Conservation (phyloP, 1,140 invertebrate genomes). For the Stratiolaelaps scimitus region DNA sequence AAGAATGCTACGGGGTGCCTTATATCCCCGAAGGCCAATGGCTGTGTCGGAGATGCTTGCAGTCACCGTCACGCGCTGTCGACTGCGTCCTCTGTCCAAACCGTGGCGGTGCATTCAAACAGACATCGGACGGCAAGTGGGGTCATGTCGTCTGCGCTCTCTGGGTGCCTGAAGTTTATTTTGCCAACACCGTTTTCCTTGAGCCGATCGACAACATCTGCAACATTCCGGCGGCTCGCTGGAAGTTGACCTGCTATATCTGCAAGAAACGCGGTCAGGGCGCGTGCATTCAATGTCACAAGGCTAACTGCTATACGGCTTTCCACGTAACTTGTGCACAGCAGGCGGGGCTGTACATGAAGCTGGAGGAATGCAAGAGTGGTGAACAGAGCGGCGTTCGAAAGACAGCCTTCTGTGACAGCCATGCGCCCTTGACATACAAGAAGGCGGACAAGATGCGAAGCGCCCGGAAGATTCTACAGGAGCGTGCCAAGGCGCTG, state of each 20-base stretch:
- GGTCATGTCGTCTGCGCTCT: slow-evolving; percentile 96
- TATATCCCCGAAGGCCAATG: slow-evolving; percentile 98
- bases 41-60: slow-evolving; percentile 83
- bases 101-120: slow-evolving; percentile 94
- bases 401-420: slow-evolving; percentile 90
- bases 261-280: slow-evolving; percentile 86
- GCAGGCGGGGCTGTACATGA: slow-evolving; percentile 85
- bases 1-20: slow-evolving; percentile 97
- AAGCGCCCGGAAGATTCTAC: slow-evolving; percentile 60
- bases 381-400: slow-evolving; percentile 55
- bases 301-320: slow-evolving; percentile 86
- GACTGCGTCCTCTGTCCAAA: slow-evolving; percentile 96
- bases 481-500: slow-evolving; percentile 71
- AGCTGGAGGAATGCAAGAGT: slow-evolving; percentile 76
- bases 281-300: slow-evolving; percentile 96
- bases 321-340: slow-evolving; percentile 98
- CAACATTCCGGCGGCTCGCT: slow-evolving; percentile 83
- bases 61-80: slow-evolving; percentile 85
- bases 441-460: slow-evolving; percentile 55
- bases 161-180: slow-evolving; percentile 97
- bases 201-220: slow-evolving; percentile 94
- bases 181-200: slow-evolving; percentile 91
- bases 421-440: slow-evolving; percentile 60
- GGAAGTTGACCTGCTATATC: slow-evolving; percentile 88
- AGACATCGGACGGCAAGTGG: slow-evolving; percentile 90